Base-by-base conservation (phyloP, 2,113 vertebrate genomes). In the Regulus satrapa region DNA sequence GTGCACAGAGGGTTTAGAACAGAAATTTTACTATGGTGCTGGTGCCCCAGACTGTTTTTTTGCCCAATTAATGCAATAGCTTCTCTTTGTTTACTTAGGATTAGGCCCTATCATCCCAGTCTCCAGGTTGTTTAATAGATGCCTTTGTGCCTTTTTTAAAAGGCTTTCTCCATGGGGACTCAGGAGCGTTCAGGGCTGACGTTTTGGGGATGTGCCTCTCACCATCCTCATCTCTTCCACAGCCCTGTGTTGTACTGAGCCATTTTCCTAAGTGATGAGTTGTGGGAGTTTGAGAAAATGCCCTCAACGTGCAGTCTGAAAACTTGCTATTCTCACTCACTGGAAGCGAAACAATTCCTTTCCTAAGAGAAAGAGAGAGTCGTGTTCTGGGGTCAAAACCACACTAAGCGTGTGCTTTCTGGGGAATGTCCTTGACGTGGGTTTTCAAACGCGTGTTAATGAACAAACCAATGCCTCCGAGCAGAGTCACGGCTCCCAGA, bases 391-490 rank as follows among this genome's bases (percentile, higher is more conserved):
- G 40, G 49, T 72, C 72, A 80, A 91, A 89, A 32, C 55, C 24
- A 34, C 71, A 40, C 45, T 66, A 18, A 77, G 54, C 0, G 0
- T 23, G 17, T 67, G 36, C 40, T 61, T 86, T 95, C 64, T 9
- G 15, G 64, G 83, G 49, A 87, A 58, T 16, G 31, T 43, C 71
- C 74, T 95, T 85, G 56, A 87, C 58, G 56, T 48, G n/a, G 85
- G 84, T 28, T 84, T 87, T 81, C 51, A 58, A 63, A 62, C 0
- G 1, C 15, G 36, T 74, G 66, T 87, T 92, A 96, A 93, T 79
- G 74, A 92, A 78, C 78, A 96, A 93, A 81, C 62, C 74, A 52
- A 25, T 85, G 85, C 66, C 94, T 94, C 67, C 62, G 82, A 88
- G 87, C 56, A 82, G 41, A 81, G 87, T 68, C 93, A 92, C 6